These are phyloP conservation scores for Catocala fraxini DNA, from an alignment of 2,888 invertebrate species.

Conservation along the genomic window DNA sequence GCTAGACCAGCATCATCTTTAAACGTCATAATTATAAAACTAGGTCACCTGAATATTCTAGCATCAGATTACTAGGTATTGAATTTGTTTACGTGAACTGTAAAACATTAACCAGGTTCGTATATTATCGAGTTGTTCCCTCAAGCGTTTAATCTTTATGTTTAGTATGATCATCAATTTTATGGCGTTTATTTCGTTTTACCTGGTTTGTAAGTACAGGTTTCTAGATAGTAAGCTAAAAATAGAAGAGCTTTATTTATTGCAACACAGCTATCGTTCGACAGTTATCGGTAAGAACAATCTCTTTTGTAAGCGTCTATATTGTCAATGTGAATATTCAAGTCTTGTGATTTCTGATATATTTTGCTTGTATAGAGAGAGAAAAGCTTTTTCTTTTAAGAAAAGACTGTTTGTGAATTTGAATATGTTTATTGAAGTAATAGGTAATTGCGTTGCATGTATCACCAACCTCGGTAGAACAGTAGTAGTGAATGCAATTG, in stretches of 20 bases:
- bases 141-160: constrained; percentile 10
- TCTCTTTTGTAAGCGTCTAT: background rate
- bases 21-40: background rate
- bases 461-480: too few species aligned
- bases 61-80: background rate
- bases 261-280: constrained; percentile 3
- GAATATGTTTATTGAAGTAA: too few species aligned
- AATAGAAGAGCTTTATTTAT: constrained; percentile 8
- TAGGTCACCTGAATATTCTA: constrained; percentile 10
- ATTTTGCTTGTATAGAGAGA: too few species aligned
- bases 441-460: too few species aligned
- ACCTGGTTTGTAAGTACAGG: constrained; percentile 7
- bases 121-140: background rate
- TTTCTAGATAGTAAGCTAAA: constrained; percentile 7
- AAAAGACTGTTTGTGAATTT: too few species aligned
- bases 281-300: constrained; percentile 3
- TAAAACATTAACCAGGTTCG: constrained; percentile 2
- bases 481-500: too few species aligned
- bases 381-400: too few species aligned
- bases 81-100: constrained; percentile 9
- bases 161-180: constrained; percentile 14
- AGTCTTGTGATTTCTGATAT: background rate
- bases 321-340: background rate
- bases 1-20: too few species aligned
- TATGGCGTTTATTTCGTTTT: constrained; percentile 8